Conservation (phyloP, 2,888 invertebrate genomes). For the Aproaerema taeniolella region DNA sequence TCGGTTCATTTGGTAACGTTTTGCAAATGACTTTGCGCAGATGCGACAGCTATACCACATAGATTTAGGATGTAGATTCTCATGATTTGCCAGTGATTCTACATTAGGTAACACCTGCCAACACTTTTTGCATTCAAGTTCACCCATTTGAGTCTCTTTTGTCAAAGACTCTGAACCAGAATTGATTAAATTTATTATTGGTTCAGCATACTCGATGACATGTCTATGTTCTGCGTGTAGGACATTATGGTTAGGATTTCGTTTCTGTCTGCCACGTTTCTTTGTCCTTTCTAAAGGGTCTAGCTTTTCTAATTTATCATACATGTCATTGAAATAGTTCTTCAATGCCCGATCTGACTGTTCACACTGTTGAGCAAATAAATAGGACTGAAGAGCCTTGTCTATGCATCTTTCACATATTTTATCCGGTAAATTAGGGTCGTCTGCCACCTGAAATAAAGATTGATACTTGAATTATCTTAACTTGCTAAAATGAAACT, state of each 20-base stretch:
- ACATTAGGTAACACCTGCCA: slow-evolving; percentile 49
- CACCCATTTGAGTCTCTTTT: slow-evolving; percentile 29
- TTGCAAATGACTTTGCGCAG: slow-evolving; percentile 58
- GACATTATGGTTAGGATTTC: slow-evolving; percentile 45
- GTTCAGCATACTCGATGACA: slow-evolving; percentile 61
- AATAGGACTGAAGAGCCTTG: slow-evolving; percentile 45
- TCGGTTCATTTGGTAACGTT: slow-evolving; percentile 37
- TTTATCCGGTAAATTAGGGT: slow-evolving; percentile 51
- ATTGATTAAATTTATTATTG: slow-evolving; percentile 49
- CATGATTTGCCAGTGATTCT: slow-evolving; percentile 48
- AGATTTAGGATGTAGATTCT: slow-evolving; percentile 48
- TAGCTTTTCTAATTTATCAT: slow-evolving; percentile 53
- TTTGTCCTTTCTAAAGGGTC: slow-evolving; percentile 49
- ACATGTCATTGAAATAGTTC: slow-evolving; percentile 59
- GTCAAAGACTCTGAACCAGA: slow-evolving; percentile 27
- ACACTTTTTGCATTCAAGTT: slow-evolving; percentile 57
- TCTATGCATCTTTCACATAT: slow-evolving; percentile 56
- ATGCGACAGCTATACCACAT: slow-evolving; percentile 62
- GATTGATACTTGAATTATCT: too few species aligned
- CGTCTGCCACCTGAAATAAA: slow-evolving; percentile 43
- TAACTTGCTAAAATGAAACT: too few species aligned
- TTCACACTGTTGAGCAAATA: slow-evolving; percentile 63
- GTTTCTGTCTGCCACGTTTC: slow-evolving; percentile 54
- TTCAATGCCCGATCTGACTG: slow-evolving; percentile 49
- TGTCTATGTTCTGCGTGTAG: slow-evolving; percentile 41